Evolutionary conservation across 2,888 invertebrate genomes (phyloP).

Genomic region (Nemotelus pantherinus): DNA sequence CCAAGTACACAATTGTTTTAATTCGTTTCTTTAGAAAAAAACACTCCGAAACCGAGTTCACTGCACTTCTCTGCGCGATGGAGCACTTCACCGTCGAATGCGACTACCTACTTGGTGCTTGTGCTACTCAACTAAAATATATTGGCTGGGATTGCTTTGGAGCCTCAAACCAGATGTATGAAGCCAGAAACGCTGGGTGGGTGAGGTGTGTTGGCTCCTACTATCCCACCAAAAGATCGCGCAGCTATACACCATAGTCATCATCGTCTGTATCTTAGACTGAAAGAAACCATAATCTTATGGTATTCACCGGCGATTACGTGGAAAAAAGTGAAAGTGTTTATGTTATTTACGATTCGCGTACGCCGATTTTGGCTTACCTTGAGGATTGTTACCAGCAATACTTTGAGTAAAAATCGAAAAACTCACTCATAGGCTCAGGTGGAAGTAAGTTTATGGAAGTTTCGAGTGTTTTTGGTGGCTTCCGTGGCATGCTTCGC

Average conservation of each 20-base stretch:
- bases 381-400: neutral
- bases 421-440: too few relatives aligned
- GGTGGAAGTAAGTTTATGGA: neutral
- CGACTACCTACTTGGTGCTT: constrained; percentile 30
- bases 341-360: neutral
- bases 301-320: constrained; percentile 24
- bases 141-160: neutral
- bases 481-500: neutral
- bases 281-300: constrained; percentile 1
- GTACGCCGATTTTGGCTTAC: neutral
- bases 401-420: too few relatives aligned
- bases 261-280: constrained; percentile 10
- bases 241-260: neutral
- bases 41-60: too few relatives aligned
- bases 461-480: constrained; percentile 14
- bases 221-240: neutral
- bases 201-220: constrained; percentile 27
- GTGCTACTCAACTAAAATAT: constrained; percentile 12
- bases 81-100: neutral
- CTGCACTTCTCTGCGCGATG: neutral
- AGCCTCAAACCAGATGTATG: neutral
- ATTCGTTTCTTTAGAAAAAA: too few relatives aligned
- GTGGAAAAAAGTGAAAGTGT: constrained; percentile 43
- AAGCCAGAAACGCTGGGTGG: neutral
- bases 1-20: neutral